Evolutionary conservation across 64 coral and sea anemone species (phyloP).

Genomic region (Cladopsammia gracilis): DNA sequence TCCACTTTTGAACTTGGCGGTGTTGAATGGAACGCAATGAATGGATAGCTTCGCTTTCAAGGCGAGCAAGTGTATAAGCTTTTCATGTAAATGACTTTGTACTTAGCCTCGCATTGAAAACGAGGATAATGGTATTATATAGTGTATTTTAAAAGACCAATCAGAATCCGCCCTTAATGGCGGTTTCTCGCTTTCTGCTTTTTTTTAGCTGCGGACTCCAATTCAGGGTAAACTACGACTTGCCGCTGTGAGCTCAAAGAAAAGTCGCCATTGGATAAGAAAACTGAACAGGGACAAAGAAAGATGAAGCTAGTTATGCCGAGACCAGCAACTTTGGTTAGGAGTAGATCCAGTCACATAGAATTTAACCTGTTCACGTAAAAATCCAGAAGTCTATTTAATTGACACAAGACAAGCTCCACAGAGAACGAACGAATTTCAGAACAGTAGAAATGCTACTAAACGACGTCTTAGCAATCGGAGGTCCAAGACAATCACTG

Average conservation of each 20-base stretch:
- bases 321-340: not conserved
- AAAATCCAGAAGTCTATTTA: not conserved
- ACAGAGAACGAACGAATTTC: not conserved
- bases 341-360: not conserved
- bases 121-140: too few relatives aligned
- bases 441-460: not conserved
- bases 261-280: slow-evolving; percentile 1
- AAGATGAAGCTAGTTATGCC: not conserved
- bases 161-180: not conserved
- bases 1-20: too few relatives aligned
- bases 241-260: not conserved
- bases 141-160: not conserved
- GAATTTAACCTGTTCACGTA: not conserved
- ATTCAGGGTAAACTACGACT: slow-evolving; percentile 8
- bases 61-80: too few relatives aligned
- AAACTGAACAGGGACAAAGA: not conserved
- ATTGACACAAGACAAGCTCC: not conserved
- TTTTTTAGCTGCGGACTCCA: not conserved
- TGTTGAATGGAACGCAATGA: too few relatives aligned
- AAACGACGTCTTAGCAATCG: not conserved
- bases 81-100: too few relatives aligned
- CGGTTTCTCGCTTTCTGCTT: not conserved
- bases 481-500: too few relatives aligned
- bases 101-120: too few relatives aligned
- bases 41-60: too few relatives aligned